Percentiles rank a stretch among this genome's conserved stretches.
phyloP scores from a whole-genome alignment of 2,888 invertebrate species.

The Nowickia ferox region DNA sequence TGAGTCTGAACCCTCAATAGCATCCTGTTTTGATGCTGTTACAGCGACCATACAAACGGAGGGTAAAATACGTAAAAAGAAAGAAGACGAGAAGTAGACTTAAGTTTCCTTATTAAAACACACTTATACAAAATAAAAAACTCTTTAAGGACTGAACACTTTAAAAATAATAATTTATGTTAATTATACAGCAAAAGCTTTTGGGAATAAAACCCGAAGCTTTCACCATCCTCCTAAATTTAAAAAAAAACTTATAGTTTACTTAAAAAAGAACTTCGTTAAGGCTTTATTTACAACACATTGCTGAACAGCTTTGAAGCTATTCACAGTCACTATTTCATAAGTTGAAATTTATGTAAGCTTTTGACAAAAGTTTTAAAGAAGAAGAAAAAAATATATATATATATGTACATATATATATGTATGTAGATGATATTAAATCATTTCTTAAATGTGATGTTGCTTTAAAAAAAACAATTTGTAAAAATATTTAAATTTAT shows the following conservation, averaged over 20 bases:
- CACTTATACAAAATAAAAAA: constrained; percentile 28
- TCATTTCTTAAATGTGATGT: constrained; percentile 76
- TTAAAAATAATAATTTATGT: constrained; percentile 48
- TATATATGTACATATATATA: no score
- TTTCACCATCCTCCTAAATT: constrained; percentile 4
- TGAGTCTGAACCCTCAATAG: constrained; percentile 86
- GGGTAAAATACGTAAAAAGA: constrained; percentile 93
- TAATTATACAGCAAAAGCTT: constrained; percentile 12
- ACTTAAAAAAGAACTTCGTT: constrained; percentile 13
- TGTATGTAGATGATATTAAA: constrained; percentile 63
- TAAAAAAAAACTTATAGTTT: constrained; percentile 7
- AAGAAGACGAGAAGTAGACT: constrained; percentile 85
- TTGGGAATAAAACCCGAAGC: not conserved
- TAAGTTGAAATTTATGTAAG: constrained; percentile 47
- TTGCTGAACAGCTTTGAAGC: constrained; percentile 56
- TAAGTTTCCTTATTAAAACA: constrained; percentile 57
- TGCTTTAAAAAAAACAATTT: constrained; percentile 75
- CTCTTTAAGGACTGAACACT: constrained; percentile 55
- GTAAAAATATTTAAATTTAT: constrained; percentile 40
- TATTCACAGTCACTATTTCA: constrained; percentile 65
- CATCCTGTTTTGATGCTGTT: constrained; percentile 92
- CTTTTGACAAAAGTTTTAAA: constrained; percentile 42
- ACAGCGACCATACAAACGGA: constrained; percentile 96
- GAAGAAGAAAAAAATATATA: no score
- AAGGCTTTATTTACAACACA: constrained; percentile 54